phyloP scores from a whole-genome alignment of 1,140 invertebrate species.

The Drosophila yakuba region DNA sequence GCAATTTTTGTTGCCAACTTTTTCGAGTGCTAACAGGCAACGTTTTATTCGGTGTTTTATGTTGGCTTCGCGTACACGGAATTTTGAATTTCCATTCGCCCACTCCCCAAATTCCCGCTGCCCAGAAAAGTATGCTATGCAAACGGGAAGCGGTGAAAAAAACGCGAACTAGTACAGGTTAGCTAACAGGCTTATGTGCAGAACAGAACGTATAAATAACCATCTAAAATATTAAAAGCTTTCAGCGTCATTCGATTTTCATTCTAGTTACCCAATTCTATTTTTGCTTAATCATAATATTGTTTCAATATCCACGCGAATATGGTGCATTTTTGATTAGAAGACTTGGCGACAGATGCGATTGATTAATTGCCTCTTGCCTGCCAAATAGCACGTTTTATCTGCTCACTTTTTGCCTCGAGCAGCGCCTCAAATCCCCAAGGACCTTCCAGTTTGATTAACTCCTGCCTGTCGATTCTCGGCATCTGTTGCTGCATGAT shows the following conservation, averaged over 20 bases:
- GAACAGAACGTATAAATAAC: slow-evolving; percentile 28
- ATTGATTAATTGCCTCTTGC: slow-evolving; percentile 68
- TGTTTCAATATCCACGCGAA: neutral
- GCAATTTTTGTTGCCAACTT: slow-evolving; percentile 34
- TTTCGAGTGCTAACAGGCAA: slow-evolving; percentile 41
- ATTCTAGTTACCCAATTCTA: neutral
- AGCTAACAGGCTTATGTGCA: slow-evolving; percentile 19
- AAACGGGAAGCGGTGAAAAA: neutral
- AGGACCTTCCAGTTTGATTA: slow-evolving; percentile 64
- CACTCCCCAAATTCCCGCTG: neutral
- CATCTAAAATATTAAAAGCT: slow-evolving; percentile 30
- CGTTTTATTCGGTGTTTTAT: slow-evolving; percentile 41
- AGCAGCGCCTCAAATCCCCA: neutral
- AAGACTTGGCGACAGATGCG: slow-evolving; percentile 59
- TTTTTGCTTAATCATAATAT: neutral
- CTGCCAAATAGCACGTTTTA: slow-evolving; percentile 43
- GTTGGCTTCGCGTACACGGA: slow-evolving; percentile 5
- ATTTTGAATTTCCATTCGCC: slow-evolving; percentile 14
- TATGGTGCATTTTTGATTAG: slow-evolving; percentile 62
- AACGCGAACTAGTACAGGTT: slow-evolving; percentile 8
- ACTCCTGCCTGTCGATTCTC: slow-evolving; percentile 54
- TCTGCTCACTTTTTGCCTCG: slow-evolving; percentile 3
- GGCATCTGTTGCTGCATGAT: slow-evolving; percentile 77
- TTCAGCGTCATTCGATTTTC: slow-evolving; percentile 29
- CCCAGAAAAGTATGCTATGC: slow-evolving; percentile 12